Conservation (phyloP, 2,888 invertebrate genomes). For the Drosophila meridiana region DNA sequence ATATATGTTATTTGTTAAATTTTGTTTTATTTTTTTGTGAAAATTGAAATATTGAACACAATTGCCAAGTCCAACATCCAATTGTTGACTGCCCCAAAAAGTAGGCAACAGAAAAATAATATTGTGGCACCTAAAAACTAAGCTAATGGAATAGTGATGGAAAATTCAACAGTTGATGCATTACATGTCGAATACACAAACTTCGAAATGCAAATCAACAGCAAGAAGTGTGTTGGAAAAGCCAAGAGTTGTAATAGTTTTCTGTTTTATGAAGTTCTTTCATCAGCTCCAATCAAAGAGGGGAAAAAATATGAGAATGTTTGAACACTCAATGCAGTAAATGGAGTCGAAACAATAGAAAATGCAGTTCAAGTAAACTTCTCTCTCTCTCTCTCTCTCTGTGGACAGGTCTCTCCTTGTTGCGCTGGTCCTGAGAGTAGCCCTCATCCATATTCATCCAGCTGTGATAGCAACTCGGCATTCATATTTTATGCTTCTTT, state of each 20-base stretch:
- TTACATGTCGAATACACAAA: background rate
- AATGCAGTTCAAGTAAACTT: background rate
- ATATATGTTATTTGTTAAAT: background rate
- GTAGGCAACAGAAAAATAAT: conserved; percentile 1
- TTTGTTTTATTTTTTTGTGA: background rate
- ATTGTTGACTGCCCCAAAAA: background rate
- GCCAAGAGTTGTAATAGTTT: background rate
- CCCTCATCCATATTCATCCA: conserved; percentile 8
- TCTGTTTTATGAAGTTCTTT: background rate
- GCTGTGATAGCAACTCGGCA: conserved; percentile 9
- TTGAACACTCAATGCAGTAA: conserved; percentile 1
- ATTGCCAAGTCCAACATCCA: background rate
- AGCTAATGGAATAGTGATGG: background rate
- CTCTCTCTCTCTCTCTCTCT: background rate
- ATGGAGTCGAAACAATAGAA: conserved; percentile 1
- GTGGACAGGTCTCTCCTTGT: background rate
- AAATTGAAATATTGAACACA: background rate
- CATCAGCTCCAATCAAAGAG: background rate
- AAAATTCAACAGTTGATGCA: background rate
- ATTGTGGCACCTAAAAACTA: background rate
- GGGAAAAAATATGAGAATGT: background rate
- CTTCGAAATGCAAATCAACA: background rate
- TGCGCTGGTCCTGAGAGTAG: background rate
- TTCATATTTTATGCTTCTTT: conserved; percentile 38
- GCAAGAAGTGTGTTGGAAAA: background rate